Base-by-base conservation (phyloP, 1,140 invertebrate genomes). In the Papilio dardanus region DNA sequence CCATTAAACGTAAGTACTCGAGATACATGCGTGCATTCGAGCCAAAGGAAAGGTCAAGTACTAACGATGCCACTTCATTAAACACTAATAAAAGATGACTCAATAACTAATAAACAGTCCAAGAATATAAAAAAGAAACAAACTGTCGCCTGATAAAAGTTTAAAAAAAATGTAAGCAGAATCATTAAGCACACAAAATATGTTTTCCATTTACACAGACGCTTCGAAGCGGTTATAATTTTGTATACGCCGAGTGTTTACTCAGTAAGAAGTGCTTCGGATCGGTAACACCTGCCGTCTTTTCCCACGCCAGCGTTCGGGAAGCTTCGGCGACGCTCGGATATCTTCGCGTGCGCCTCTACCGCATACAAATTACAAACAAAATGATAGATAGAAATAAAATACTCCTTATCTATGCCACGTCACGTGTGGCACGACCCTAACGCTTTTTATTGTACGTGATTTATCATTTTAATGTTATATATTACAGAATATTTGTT, bases 121-220 rank as follows among this genome's bases (percentile, higher is more conserved):
- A 83, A 82, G 83, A 87, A 75, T 77, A 71, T 89, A 92, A 74
- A 92, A 90, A 86, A 40, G 74, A 21, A 73, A 33, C 50, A 58
- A 73, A 73, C 77, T 84, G 81, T 85, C 82, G 79, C 77, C 78
- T 77, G 88, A 91, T 91, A 92, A 89, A 85, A 75, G 82, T 75
- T 86, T 81, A 93, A 93, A 93, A 93, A 93, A 93, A 93, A 91
- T 88, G 89, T 83, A 88, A 89, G 83, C 87, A 90, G 87, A 92
- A 92, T 93, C 92, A 93, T 93, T 93, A 93, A 92, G 87, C 87
- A 92, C 87, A 93, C 92, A 93, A 93, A 92, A 92, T 92, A 93
- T 93, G 92, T 93, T 91, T 93, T 91, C 88, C 89, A 93, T 91
- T 93, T 91, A 89, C 81, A 88, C 88, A 92, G 84, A 90, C 88